Evolutionary conservation across 2,797 vertebrate genomes (phyloP), one percentile per base, ranked within the genome.

Genomic region (Ctenosaura bakeri): DNA sequence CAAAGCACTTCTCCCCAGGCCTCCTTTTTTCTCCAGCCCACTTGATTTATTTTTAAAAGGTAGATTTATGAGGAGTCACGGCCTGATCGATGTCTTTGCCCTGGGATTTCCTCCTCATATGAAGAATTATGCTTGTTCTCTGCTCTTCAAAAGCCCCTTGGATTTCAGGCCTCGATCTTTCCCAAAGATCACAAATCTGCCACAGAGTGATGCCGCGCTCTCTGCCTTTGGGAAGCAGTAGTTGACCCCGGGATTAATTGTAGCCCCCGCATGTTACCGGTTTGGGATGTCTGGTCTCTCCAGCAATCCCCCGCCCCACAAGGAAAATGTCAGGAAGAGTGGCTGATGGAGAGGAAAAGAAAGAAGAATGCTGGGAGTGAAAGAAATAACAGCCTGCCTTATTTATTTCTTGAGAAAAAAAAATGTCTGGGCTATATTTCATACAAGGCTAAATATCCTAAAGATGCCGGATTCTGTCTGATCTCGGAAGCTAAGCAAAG

Each of bases 21-120:
- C 24, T 13, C 64, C 0, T 35, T 84, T 86, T 86, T 82, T 0
- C 0, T 89, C 80, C 73, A 64, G 42, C n/a, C 73, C 2, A 5
- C 77, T 42, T 79, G 81, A 76, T 42, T 88, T 85, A 74, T 29
- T 85, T 88, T 88, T 38, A 50, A 7, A 22, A 4, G 90, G 59
- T 83, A 84, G 52, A 24, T 85, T 83, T 74, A 78, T 87, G 81
- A 54, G 22, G 22, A 42, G 71, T 54, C 22, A 12, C 83, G 73
- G 24, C 52, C 42, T 54, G 29, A 16, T 46, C 13, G 7, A 62
- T 83, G 50, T 83, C 87, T 88, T 83, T 74, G 87, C 87, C 79
- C 59, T 52, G 26, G 76, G 38, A 50, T 59, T 83, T 52, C 52
- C 13, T 83, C 62, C 88, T 59, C 1, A 0, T 29, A 22, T 66